Conservation (phyloP, 2,113 vertebrate genomes). For the Nothoprocta perdicaria region DNA sequence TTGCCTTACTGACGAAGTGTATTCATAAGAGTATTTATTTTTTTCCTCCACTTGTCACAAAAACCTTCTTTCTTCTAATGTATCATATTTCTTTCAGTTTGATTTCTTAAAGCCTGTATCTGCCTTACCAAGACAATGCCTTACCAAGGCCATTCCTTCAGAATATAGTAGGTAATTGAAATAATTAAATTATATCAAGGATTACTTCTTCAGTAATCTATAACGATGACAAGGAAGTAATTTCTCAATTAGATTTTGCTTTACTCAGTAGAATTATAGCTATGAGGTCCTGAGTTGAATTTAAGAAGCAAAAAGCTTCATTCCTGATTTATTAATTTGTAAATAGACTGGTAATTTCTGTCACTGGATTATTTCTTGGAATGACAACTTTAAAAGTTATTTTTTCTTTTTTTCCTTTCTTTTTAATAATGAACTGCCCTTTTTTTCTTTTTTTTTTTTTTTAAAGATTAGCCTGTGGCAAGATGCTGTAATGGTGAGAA, state of each 20-base stretch:
- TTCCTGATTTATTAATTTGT: neutral
- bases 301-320: neutral
- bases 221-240: neutral
- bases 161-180: neutral
- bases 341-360: neutral
- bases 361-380: neutral
- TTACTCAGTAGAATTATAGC: neutral
- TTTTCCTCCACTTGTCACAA: neutral
- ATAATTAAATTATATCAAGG: neutral
- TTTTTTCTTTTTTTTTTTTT: neutral
- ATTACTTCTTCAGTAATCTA: neutral
- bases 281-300: neutral
- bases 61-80: neutral
- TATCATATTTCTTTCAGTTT: neutral
- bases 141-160: neutral
- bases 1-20: neutral
- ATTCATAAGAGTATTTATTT: neutral
- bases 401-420: neutral
- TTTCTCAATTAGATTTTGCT: neutral
- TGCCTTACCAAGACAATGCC: neutral
- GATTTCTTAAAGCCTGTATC: neutral
- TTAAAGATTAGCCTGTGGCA: neutral
- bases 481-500: neutral
- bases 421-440: fast-evolving
- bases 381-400: neutral